Percentiles rank a stretch among this genome's conserved stretches.
Conservation (phyloP, 2,888 invertebrate species). For the Reticulitermes lucifugus region DNA sequence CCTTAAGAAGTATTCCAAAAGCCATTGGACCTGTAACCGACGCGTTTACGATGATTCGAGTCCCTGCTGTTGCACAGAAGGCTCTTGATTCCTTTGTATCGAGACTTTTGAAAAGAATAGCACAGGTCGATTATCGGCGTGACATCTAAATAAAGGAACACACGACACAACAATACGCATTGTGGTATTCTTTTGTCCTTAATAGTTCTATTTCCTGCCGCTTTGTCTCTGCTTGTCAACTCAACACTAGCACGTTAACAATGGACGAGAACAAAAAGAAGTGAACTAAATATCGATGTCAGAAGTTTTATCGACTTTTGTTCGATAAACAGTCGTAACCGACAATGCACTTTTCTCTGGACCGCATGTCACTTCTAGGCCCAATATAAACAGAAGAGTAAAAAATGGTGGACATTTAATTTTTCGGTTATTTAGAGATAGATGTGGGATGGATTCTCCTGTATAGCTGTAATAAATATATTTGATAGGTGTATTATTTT, state of each 20-base stretch:
- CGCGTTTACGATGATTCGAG: too few relatives aligned
- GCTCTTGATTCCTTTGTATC: neutral
- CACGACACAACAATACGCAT: slow-evolving; percentile 26
- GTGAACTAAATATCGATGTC: slow-evolving; percentile 25
- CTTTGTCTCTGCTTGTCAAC: slow-evolving; percentile 39
- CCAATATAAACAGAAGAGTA: too few relatives aligned
- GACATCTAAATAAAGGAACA: slow-evolving; percentile 1
- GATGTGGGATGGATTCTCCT: too few relatives aligned
- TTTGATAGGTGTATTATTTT: too few relatives aligned
- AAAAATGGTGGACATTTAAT: too few relatives aligned
- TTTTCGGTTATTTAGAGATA: too few relatives aligned
- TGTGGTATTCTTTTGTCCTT: slow-evolving; percentile 38
- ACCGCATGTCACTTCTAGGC: neutral
- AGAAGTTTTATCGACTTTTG: neutral
- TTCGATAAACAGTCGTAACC: slow-evolving; percentile 1
- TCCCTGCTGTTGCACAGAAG: neutral
- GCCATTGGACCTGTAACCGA: too few relatives aligned
- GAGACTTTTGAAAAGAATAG: neutral
- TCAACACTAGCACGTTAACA: slow-evolving; percentile 23
- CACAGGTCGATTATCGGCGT: neutral
- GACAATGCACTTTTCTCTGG: neutral
- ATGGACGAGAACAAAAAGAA: slow-evolving; percentile 13
- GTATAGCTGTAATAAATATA: too few relatives aligned
- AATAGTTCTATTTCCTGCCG: slow-evolving; percentile 38
- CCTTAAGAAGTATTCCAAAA: too few relatives aligned